A percentile compares a stretch with the other conserved stretches of the same genome.
phyloP scores from a whole-genome alignment of 2,888 invertebrate species.

The Monoplex corrugatus region DNA sequence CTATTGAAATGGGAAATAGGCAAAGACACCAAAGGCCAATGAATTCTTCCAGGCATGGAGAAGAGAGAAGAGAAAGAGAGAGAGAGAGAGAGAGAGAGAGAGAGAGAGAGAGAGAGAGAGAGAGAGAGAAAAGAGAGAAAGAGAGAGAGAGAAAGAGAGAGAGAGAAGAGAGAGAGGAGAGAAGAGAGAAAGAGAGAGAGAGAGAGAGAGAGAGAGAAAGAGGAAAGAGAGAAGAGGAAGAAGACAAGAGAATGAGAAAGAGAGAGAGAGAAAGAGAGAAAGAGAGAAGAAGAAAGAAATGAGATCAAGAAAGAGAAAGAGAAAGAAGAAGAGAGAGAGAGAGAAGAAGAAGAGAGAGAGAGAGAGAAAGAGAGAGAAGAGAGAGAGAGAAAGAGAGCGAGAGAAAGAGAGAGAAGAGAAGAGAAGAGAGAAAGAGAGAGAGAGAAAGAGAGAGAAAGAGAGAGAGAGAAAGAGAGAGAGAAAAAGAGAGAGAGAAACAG shows the following conservation, averaged over 20 bases:
- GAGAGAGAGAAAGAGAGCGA: not conserved
- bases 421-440: not conserved
- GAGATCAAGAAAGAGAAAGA: not conserved
- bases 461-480: not conserved
- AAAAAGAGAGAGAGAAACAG: not conserved
- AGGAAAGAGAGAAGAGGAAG: not conserved
- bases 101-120: not conserved
- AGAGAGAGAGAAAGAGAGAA: slow-evolving; percentile 19
- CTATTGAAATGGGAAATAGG: too few relatives aligned
- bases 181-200: not conserved
- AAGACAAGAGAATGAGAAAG: not conserved
- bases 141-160: not conserved
- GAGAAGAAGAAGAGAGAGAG: not conserved
- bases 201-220: not conserved
- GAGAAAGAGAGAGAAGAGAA: not conserved
- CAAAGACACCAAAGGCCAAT: too few relatives aligned
- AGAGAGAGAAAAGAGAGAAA: not conserved
- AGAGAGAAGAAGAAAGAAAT: not conserved
- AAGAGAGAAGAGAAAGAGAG: not conserved
- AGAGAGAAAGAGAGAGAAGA: not conserved
- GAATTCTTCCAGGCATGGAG: too few relatives aligned
- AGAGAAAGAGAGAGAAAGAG: not conserved
- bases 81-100: slow-evolving; percentile 9
- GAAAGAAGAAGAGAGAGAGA: not conserved
- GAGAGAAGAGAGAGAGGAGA: not conserved